Base-by-base conservation (phyloP, 2,888 invertebrate species). In the Tetragnatha montana region DNA sequence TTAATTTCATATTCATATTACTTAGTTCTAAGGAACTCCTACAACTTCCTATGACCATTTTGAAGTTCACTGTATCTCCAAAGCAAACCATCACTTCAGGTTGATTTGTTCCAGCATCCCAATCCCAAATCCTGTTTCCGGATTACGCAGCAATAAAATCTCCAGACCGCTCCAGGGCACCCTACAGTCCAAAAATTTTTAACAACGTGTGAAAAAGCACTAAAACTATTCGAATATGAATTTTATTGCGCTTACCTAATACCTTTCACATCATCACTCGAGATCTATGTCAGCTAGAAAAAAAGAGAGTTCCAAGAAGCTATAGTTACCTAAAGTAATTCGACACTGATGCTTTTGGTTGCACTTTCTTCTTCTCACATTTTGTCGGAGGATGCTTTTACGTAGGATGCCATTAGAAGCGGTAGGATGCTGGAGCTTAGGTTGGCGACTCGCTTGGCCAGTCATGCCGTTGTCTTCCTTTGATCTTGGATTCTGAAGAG, bases 401-500 rank as follows among this genome's bases (percentile, higher is more conserved):
- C 35, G 47, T 50, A 81, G 81, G 81, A 81, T 81, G 81, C 50
- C 10, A 19, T 71, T 50, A 71, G 81, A 12, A 17, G 50, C 21
- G 81, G 70, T 81, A 50, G 68, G 70, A n/a, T 71, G 22, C 51
- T n/a, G 51, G 17, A 21, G 19, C 75, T 19, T 75, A 49, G 47
- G 49, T 17, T 68, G 8, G 6, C 14, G 81, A 21, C 6, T 22
- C 71, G 81, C 81, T 50, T 81, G 81, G 21, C 21, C 21, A 81
- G 19, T 17, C 81, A 81, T 70, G 70, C 81, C 21, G 19, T 49
- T 50, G 10, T n/a, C 19, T 17, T 70, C 19, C 81, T 49, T n/a
- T 19, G 49, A 81, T 81, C 81, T 35, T 71, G 0, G 12, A 47
- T 81, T 71, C 21, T 50, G 70, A 70, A 35, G 21, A 76, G 50